Evolutionary conservation across 2,113 vertebrate species (phyloP).

Genomic region (Ancistrus triradiatus): DNA sequence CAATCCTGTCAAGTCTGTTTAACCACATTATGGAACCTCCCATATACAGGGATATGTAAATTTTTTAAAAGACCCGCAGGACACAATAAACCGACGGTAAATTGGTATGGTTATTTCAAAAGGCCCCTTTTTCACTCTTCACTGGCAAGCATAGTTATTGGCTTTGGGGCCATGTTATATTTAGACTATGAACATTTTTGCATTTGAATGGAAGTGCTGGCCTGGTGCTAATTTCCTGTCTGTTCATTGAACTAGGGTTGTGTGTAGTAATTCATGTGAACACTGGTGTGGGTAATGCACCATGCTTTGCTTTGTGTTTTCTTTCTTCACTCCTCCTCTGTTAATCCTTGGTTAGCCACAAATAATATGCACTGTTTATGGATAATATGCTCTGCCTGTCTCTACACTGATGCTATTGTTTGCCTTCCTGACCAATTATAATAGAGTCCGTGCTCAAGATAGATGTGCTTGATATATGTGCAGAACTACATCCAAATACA

Average conservation of each 20-base stretch:
- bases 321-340: neutral
- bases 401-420: neutral
- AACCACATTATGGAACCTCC: too few relatives aligned
- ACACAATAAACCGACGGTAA: neutral
- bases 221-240: neutral
- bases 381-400: slow-evolving; percentile 21
- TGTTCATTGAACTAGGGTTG: neutral
- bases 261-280: neutral
- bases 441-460: neutral
- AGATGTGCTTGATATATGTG: neutral
- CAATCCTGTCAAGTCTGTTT: too few relatives aligned
- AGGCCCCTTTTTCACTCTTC: neutral
- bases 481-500: neutral
- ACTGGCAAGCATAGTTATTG: neutral
- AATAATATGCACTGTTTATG: slow-evolving; percentile 1
- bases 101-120: neutral
- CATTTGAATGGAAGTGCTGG: neutral
- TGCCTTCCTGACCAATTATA: slow-evolving; percentile 9
- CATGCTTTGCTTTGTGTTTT: too few relatives aligned
- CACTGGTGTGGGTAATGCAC: neutral
- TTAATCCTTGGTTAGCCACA: slow-evolving; percentile 9
- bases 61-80: neutral
- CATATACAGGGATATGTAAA: too few relatives aligned
- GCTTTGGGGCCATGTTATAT: neutral
- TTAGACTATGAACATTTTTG: neutral